Evolutionary conservation across 2,797 vertebrate species (phyloP).

Genomic region (Eremophila alpestris): DNA sequence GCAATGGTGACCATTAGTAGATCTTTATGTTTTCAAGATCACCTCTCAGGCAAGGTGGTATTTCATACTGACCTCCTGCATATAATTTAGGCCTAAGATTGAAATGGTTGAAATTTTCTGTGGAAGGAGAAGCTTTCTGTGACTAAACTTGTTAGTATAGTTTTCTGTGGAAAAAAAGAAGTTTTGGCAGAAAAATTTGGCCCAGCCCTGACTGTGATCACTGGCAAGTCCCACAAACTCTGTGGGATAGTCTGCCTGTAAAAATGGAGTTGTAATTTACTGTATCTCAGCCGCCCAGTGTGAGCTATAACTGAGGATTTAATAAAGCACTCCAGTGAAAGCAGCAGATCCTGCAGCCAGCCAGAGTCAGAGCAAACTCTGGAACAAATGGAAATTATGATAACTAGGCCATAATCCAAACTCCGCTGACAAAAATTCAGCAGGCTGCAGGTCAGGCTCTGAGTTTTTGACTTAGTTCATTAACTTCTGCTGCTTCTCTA

Average conservation of each 20-base stretch:
- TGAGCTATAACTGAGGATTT: constrained; percentile 60
- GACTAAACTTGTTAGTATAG: neutral
- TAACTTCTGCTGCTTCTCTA: constrained; percentile 48
- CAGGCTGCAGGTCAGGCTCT: neutral
- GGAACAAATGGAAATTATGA: constrained; percentile 68
- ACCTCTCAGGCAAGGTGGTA: neutral
- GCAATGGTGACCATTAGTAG: rapidly evolving
- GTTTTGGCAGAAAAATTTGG: constrained; percentile 39
- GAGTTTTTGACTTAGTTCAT: constrained; percentile 55
- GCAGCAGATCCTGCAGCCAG: constrained; percentile 37
- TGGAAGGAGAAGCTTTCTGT: neutral
- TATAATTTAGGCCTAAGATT: neutral
- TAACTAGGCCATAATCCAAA: constrained; percentile 65
- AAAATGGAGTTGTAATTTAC: constrained; percentile 43
- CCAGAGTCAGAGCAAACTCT: constrained; percentile 49
- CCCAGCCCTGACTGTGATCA: neutral
- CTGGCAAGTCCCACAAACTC: constrained; percentile 46
- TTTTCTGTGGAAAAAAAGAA: neutral
- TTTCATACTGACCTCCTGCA: neutral
- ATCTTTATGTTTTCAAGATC: neutral
- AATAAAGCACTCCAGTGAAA: constrained; percentile 55
- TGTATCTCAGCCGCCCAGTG: constrained; percentile 56
- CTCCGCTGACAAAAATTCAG: constrained; percentile 57
- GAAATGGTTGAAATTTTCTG: neutral
- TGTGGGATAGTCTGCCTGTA: constrained; percentile 46